Percentiles rank a stretch among this genome's conserved stretches.
These are phyloP conservation scores for Pantelozetes paolii DNA, from an alignment of 2,888 invertebrate species.

Conservation along the genomic window DNA sequence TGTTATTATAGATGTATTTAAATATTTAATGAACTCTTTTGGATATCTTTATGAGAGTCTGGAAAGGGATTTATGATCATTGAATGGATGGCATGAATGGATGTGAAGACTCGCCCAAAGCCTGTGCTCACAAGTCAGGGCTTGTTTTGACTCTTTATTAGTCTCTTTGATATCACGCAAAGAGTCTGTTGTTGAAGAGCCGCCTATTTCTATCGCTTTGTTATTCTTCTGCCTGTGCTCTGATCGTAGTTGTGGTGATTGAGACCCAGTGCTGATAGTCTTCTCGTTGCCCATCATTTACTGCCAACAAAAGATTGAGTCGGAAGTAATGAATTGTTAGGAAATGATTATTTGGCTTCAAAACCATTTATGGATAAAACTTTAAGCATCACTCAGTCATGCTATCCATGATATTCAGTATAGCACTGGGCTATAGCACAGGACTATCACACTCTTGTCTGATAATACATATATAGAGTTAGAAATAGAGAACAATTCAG, in stretches of 20 bases:
- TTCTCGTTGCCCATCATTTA: slow-evolving; percentile 34
- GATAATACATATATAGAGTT: slow-evolving; percentile 13
- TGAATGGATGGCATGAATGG: slow-evolving; percentile 14
- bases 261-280: slow-evolving; percentile 7
- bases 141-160: slow-evolving; percentile 35
- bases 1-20: slow-evolving; percentile 23
- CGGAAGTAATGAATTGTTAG: slow-evolving; percentile 36
- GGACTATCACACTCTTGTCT: neutral
- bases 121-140: neutral
- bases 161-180: slow-evolving; percentile 36
- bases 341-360: slow-evolving; percentile 32
- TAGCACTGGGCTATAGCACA: neutral
- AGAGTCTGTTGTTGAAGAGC: slow-evolving; percentile 31
- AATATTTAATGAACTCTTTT: slow-evolving; percentile 36
- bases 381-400: slow-evolving; percentile 31
- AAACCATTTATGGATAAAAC: slow-evolving; percentile 17
- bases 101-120: slow-evolving; percentile 24
- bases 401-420: slow-evolving; percentile 15
- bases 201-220: slow-evolving; percentile 19
- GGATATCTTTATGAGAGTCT: slow-evolving; percentile 32
- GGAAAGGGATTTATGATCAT: slow-evolving; percentile 21
- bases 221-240: neutral
- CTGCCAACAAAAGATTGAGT: slow-evolving; percentile 28
- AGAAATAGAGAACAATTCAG: slow-evolving; percentile 11
- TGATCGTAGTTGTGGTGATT: neutral